Evolutionary conservation across 2,113 vertebrate species (phyloP), one percentile per base, ranked within the genome.

Genomic region (Neolamprologus sp.): DNA sequence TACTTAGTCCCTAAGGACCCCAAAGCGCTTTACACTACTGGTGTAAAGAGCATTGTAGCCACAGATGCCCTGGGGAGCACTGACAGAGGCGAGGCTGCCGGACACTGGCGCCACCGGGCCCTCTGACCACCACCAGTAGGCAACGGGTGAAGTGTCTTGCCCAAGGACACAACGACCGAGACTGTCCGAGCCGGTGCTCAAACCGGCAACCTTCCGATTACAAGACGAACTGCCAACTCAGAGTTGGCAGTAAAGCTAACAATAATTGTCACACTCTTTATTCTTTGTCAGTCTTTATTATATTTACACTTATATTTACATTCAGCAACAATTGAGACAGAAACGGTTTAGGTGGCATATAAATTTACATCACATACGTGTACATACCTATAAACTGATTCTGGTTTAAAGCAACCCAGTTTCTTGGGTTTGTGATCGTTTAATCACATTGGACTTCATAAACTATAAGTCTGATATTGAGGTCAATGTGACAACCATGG

Each of bases 231-330:
- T 60, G 16, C 57, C 57, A 60, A 19, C 3, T 60, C 57, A 60
- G 57, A 60, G 57, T 60, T 60, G 28, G 28, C 57, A 33, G 10
- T 9, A 73, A 80, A 80, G 4, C 4, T 21, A 28, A 75, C 40
- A 86, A 28, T 13, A 35, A 58, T 35, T 55, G 7, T 19, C 65
- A 68, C 5, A 51, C 5, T 79, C 45, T 31, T 49, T 78, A 78
- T 0, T 78, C 45, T 51, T 78, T 37, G 40, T 14, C 2, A 45
- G 60, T 65, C 11, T 93, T 93, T 93, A 93, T 93, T 94, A 79
- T 2, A 92, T 86, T 83, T 83, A 89, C 78, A 92, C 37, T 81
- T 10, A 84, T 71, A 13, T 65, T 86, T 80, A 90, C 83, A 92
- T 57, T 23, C n/a, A 54, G 10, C 47, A 86, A 73, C 19, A 65